Conservation (phyloP, 2,797 vertebrate species). For the Sternarchorhynchus goeldii region DNA sequence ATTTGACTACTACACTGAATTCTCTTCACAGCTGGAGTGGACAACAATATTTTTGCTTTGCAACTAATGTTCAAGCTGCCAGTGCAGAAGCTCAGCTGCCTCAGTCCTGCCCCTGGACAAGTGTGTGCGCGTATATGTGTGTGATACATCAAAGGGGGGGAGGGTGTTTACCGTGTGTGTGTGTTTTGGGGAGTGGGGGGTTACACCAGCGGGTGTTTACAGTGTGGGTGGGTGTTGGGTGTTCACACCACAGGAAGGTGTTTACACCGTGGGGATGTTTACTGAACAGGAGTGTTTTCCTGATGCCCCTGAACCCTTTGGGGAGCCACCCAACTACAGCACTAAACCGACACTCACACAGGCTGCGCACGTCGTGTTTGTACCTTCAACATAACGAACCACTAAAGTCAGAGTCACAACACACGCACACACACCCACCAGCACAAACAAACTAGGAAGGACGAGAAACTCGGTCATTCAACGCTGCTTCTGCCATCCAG, state of each 20-base stretch:
- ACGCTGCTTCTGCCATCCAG: background rate
- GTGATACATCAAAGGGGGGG: too few relatives aligned
- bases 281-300: constrained; percentile 50
- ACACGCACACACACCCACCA: constrained; percentile 64
- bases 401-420: constrained; percentile 62
- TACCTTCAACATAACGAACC: constrained; percentile 67
- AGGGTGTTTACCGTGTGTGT: too few relatives aligned
- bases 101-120: too few relatives aligned
- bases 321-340: constrained; percentile 61
- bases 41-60: background rate
- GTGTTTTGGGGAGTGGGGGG: too few relatives aligned
- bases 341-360: constrained; percentile 62
- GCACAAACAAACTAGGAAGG: constrained; percentile 55
- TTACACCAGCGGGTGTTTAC: too few relatives aligned
- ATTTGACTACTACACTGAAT: too few relatives aligned
- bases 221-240: too few relatives aligned
- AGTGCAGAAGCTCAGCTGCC: background rate
- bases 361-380: constrained; percentile 67
- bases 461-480: constrained; percentile 12
- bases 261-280: too few relatives aligned
- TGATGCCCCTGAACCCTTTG: constrained; percentile 64
- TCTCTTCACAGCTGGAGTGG: too few relatives aligned
- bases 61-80: background rate
- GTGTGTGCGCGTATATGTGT: too few relatives aligned
- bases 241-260: too few relatives aligned